These are phyloP conservation scores for Eudorcas thomsonii DNA, from an alignment of 2,113 vertebrate genomes.

Conservation along the genomic window DNA sequence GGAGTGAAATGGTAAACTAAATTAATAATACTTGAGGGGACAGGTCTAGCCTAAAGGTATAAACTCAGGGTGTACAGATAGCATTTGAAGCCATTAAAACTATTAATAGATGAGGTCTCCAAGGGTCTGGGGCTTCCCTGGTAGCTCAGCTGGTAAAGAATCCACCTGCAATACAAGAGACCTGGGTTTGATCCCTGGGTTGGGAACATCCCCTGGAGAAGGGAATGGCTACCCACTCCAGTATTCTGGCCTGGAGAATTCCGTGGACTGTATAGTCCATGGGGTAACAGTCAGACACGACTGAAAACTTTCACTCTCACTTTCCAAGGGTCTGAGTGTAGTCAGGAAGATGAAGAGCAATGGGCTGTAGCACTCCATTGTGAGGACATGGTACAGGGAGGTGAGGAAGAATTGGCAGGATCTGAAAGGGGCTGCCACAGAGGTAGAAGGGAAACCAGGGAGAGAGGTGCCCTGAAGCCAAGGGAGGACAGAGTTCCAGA, in stretches of 20 bases:
- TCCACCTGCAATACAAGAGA: neutral
- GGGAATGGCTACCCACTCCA: neutral
- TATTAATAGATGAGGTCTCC: neutral
- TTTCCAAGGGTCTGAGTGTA: neutral
- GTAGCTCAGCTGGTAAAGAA: too few relatives aligned
- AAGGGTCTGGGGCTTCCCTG: neutral
- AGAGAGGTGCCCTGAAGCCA: neutral
- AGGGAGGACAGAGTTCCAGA: neutral
- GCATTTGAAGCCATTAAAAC: conserved; percentile 6
- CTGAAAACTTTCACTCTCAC: neutral
- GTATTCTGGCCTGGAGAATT: neutral
- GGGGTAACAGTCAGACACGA: neutral
- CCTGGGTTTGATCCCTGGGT: neutral
- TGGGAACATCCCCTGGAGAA: neutral
- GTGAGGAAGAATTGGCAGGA: neutral
- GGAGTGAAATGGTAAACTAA: neutral
- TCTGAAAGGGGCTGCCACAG: neutral
- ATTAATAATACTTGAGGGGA: neutral
- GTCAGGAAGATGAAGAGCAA: neutral
- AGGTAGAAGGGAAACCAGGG: neutral
- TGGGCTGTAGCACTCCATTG: neutral
- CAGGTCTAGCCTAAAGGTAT: neutral
- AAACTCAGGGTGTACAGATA: neutral
- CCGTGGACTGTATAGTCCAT: neutral
- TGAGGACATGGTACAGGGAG: neutral